phyloP scores from a whole-genome alignment of 1,140 invertebrate species.

The Yoshiicerus persimilis region DNA sequence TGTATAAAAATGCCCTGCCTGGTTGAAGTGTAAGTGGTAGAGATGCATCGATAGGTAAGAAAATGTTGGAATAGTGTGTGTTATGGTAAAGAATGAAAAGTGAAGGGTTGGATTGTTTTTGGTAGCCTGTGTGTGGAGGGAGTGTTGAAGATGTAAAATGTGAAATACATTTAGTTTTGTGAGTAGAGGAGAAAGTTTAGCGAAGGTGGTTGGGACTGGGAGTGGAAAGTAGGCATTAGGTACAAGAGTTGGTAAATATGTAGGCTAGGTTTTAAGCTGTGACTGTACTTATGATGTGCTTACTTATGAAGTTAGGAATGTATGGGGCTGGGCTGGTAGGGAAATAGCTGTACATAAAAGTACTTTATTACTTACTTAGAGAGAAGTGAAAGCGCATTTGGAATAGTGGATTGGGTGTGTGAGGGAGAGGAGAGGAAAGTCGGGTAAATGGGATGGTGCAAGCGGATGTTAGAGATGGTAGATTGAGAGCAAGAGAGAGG shows the following conservation, averaged over 20 bases:
- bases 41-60: too few relatives aligned
- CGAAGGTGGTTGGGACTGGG: background rate
- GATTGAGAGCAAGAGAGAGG: conserved; percentile 17
- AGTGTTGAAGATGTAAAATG: background rate
- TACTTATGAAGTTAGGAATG: background rate
- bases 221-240: background rate
- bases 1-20: too few relatives aligned
- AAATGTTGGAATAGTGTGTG: too few relatives aligned
- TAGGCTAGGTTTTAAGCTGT: background rate
- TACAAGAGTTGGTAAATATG: background rate
- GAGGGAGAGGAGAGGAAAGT: background rate
- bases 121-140: background rate
- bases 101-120: too few relatives aligned
- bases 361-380: background rate
- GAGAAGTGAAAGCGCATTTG: background rate
- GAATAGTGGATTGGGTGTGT: background rate
- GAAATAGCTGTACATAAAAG: background rate
- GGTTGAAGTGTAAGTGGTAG: too few relatives aligned
- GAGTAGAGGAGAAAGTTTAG: background rate
- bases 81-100: too few relatives aligned
- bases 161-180: background rate
- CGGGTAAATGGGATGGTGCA: background rate
- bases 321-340: background rate
- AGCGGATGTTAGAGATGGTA: background rate
- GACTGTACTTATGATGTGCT: background rate